Conservation (phyloP, 2,888 invertebrate species). For the Harpalus rufipes region DNA sequence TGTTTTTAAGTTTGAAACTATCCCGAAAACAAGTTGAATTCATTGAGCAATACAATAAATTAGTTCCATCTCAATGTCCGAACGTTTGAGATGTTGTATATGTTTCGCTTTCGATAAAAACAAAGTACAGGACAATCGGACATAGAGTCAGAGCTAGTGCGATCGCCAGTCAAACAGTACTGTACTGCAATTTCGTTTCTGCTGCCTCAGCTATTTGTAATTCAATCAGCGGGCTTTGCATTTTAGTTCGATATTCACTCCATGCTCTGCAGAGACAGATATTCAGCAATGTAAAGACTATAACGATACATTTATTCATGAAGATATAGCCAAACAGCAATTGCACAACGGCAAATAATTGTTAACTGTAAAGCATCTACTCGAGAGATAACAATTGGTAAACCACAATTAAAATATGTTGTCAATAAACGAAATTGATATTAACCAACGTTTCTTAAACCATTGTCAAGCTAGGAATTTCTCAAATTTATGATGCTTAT, state of each 20-base stretch:
- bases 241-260: constrained; percentile 59
- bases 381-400: no score
- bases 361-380: no score
- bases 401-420: no score
- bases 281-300: constrained; percentile 7
- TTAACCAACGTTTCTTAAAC: no score
- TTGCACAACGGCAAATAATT: background rate
- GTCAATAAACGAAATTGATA: no score
- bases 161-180: constrained; percentile 37
- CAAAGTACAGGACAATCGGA: constrained; percentile 17
- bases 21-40: background rate
- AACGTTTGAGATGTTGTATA: constrained; percentile 5
- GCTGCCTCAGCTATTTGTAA: constrained; percentile 65
- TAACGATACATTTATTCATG: constrained; percentile 64
- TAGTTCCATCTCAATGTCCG: constrained; percentile 6
- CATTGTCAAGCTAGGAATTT: no score
- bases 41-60: constrained; percentile 31
- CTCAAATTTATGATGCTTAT: no score
- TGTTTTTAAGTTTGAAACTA: background rate
- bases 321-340: constrained; percentile 17
- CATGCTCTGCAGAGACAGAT: background rate
- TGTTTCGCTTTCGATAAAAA: constrained; percentile 34
- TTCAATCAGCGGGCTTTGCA: constrained; percentile 65
- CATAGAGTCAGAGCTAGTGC: constrained; percentile 22
- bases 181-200: constrained; percentile 54